A percentile compares a stretch with the other conserved stretches of the same genome.
These are phyloP conservation scores for Erebia palarica DNA, from an alignment of 2,888 invertebrate genomes.

Conservation along the genomic window DNA sequence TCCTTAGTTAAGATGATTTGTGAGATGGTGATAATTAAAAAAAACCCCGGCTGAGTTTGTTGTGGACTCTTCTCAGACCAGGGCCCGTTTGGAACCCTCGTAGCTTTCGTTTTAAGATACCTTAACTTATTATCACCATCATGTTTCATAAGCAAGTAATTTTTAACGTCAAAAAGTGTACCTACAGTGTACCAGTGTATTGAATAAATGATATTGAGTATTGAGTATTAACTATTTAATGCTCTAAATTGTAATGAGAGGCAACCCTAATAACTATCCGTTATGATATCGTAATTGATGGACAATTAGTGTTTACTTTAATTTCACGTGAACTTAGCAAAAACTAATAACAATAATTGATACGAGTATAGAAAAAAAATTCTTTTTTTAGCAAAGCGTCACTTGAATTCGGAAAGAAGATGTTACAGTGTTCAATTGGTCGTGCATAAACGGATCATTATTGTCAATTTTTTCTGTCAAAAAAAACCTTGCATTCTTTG, in stretches of 20 bases:
- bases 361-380: slow-evolving; percentile 11
- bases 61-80: too few species aligned
- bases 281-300: slow-evolving; percentile 39
- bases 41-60: too few species aligned
- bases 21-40: too few species aligned
- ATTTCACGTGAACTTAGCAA: slow-evolving; percentile 23
- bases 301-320: slow-evolving; percentile 29
- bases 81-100: too few species aligned
- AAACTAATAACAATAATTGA: slow-evolving; percentile 23
- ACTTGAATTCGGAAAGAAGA: slow-evolving; percentile 1
- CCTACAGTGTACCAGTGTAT: too few species aligned
- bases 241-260: background rate
- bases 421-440: slow-evolving; percentile 17
- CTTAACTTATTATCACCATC: too few species aligned
- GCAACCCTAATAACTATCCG: slow-evolving; percentile 34
- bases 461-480: slow-evolving; percentile 12
- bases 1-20: too few species aligned
- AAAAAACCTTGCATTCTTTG: background rate
- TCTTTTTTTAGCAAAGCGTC: background rate
- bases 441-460: slow-evolving; percentile 11
- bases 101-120: too few species aligned
- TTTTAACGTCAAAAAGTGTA: too few species aligned
- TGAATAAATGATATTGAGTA: too few species aligned
- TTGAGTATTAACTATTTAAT: too few species aligned
- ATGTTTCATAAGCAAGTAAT: too few species aligned